Percentiles rank a stretch among this genome's conserved stretches.
Conservation (phyloP, 1,140 invertebrate species). For the Panulirus ornatus region DNA sequence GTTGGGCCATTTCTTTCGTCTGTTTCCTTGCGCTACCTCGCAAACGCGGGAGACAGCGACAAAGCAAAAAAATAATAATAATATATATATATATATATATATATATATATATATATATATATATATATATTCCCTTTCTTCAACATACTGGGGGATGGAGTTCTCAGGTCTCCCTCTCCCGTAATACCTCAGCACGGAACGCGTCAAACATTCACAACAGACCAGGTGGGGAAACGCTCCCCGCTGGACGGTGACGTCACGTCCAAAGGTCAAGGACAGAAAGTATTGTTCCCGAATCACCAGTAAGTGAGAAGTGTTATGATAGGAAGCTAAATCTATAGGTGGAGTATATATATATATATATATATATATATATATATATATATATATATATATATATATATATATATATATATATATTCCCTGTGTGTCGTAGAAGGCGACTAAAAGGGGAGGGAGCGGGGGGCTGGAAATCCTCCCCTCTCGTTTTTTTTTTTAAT, state of each 20-base stretch:
- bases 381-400: slow-evolving; percentile 14
- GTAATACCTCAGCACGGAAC: neutral
- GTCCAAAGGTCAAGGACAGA: neutral
- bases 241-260: neutral
- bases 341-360: slow-evolving; percentile 7
- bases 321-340: neutral
- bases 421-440: too few species aligned
- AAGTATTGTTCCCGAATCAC: neutral
- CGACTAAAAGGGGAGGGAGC: too few species aligned
- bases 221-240: neutral
- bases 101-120: neutral
- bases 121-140: too few species aligned
- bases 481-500: too few species aligned
- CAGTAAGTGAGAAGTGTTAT: neutral
- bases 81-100: neutral
- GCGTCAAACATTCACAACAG: neutral
- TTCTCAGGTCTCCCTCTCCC: neutral
- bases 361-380: slow-evolving; percentile 14
- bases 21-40: too few species aligned
- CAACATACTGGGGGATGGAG: neutral
- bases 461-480: too few species aligned
- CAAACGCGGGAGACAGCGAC: too few species aligned
- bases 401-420: too few species aligned
- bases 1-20: too few species aligned
- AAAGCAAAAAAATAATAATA: neutral